These are phyloP conservation scores for Dreissena polymorpha DNA, from an alignment of 1,140 invertebrate species.

Conservation along the genomic window DNA sequence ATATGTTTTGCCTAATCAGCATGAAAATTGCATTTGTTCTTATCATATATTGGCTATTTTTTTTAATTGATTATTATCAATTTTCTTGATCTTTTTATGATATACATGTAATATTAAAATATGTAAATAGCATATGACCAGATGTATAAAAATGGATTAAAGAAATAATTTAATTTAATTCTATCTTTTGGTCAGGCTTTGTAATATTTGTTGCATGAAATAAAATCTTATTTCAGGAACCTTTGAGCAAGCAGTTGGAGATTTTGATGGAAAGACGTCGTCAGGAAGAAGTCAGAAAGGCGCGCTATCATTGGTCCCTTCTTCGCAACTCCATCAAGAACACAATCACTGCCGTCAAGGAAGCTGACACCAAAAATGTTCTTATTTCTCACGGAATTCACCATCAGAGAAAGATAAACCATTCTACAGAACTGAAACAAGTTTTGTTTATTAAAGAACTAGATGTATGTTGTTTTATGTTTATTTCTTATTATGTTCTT, in stretches of 20 bases:
- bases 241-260: conserved; percentile 62
- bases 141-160: too few relatives aligned
- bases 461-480: conserved; percentile 60
- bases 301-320: conserved; percentile 68
- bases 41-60: too few relatives aligned
- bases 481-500: not conserved
- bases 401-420: conserved; percentile 72
- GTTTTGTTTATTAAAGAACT: conserved; percentile 68
- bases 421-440: conserved; percentile 63
- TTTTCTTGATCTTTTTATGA: too few relatives aligned
- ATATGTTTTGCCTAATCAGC: too few relatives aligned
- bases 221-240: conserved; percentile 30
- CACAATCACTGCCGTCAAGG: conserved; percentile 65
- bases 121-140: too few relatives aligned
- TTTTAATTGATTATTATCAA: too few relatives aligned
- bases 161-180: too few relatives aligned
- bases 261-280: conserved; percentile 63
- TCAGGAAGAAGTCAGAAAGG: conserved; percentile 64
- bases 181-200: too few relatives aligned
- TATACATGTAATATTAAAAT: too few relatives aligned
- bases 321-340: conserved; percentile 70
- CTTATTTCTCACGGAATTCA: conserved; percentile 75
- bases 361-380: conserved; percentile 69
- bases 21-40: too few relatives aligned
- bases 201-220: too few relatives aligned